Percentiles rank a stretch among this genome's conserved stretches.
These are phyloP conservation scores for Thereva nobilitata DNA, from an alignment of 2,888 invertebrate species.

Conservation along the genomic window DNA sequence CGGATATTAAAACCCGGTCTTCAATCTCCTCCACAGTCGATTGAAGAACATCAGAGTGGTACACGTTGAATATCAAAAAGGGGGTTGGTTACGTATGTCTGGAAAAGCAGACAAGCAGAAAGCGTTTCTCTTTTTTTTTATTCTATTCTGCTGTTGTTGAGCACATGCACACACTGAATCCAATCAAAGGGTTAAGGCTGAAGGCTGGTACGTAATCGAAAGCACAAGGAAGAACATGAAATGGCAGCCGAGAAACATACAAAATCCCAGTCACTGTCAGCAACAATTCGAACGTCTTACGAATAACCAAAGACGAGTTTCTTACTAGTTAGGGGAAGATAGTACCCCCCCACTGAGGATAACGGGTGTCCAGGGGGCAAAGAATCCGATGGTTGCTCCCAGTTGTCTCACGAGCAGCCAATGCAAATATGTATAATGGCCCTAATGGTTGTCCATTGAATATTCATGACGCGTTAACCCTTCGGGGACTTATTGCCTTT, in stretches of 20 bases:
- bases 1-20: conserved; percentile 36
- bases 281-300: conserved; percentile 14
- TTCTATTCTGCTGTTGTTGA: background rate
- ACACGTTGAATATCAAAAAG: conserved; percentile 27
- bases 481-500: conserved; percentile 38
- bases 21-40: conserved; percentile 14
- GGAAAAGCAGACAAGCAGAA: conserved; percentile 1
- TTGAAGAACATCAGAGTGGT: conserved; percentile 17
- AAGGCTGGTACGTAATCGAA: conserved; percentile 21
- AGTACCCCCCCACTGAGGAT: background rate
- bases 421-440: conserved; percentile 33
- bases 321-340: conserved; percentile 11
- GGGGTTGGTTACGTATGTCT: conserved; percentile 5
- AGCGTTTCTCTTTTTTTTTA: conserved; percentile 12
- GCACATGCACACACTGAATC: conserved; percentile 2
- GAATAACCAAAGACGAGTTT: conserved; percentile 22
- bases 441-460: conserved; percentile 40
- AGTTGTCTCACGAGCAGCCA: background rate
- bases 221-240: background rate
- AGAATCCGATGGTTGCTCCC: too few species aligned
- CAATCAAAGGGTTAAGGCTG: conserved; percentile 16
- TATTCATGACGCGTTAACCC: conserved; percentile 41
- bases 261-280: conserved; percentile 10
- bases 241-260: background rate
- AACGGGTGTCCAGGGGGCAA: background rate